A percentile compares a stretch with the other conserved stretches of the same genome.
Evolutionary conservation across 35 echinoderm and acorn worm species (phyloP).

Genomic region (Ptychodera flava): DNA sequence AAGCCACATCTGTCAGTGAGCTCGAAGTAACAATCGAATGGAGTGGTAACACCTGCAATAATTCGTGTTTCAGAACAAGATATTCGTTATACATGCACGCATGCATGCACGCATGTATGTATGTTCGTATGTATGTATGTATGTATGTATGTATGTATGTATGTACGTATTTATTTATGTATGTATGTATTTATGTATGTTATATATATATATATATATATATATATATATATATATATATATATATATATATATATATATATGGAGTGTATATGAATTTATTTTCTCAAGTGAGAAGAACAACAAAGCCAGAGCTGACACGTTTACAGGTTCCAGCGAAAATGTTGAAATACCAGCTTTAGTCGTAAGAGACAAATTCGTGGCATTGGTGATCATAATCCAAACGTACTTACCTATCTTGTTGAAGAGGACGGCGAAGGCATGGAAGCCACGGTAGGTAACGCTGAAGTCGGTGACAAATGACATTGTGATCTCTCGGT

Average conservation of each 20-base stretch:
- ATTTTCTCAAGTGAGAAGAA: too few species aligned
- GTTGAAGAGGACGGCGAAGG: not conserved
- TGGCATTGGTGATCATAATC: too few species aligned
- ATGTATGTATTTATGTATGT: not conserved
- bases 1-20: conserved; percentile 13
- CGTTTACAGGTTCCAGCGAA: too few species aligned
- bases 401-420: not conserved
- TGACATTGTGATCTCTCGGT: not conserved
- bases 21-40: conserved; percentile 64
- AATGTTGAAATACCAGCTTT: too few species aligned
- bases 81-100: conserved; percentile 22
- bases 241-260: conserved; percentile 3
- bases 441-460: not conserved
- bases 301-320: too few species aligned
- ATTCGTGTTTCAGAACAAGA: conserved; percentile 22
- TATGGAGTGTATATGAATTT: too few species aligned
- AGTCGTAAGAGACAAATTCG: too few species aligned
- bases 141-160: not conserved
- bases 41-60: conserved; percentile 54
- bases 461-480: not conserved
- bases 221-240: conserved; percentile 3
- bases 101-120: conserved; percentile 34
- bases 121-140: too few species aligned
- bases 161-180: not conserved
- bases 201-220: conserved; percentile 3